Evolutionary conservation across 2,113 vertebrate genomes (phyloP), one percentile per base, ranked within the genome.

Genomic region (Seriola dumerili): DNA sequence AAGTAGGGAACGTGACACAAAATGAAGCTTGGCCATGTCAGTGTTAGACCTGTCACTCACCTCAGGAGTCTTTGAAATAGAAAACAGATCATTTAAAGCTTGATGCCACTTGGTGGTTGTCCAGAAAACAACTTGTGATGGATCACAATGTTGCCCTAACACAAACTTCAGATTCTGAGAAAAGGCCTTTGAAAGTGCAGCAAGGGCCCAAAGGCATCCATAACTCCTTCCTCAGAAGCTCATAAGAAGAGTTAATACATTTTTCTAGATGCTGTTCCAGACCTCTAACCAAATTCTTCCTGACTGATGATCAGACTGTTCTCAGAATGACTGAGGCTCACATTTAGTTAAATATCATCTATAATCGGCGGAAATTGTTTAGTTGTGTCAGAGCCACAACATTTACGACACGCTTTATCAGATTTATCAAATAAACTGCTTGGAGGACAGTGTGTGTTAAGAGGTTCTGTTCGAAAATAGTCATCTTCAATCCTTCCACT

Each of bases 121-220:
- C 52, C 13, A 72, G 1, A 72, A 62, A 5, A 14, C 46, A 76
- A 66, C 69, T 69, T 59, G 66, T 81, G 73, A 85, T 87, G 40
- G 36, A 71, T 81, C 74, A 83, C 71, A 70, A 70, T 68, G 32
- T 74, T 85, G 61, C 25, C n/a, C 32, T 57, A n/a, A 67, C 19
- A 73, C 66, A 74, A 57, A 17, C 3, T 8, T 74, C 58, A 72
- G 34, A 68, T 83, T 85, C 67, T 76, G 9, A 29, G 75, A 83
- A 68, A 78, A 77, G 32, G 14, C 9, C 21, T 85, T 77, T 36
- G 11, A 83, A 84, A 78, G 58, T 7, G 25, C n/a, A 65, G 25
- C 66, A 42, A 34, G 32, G 19, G 75, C 87, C 83, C 8, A 54
- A 61, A 79, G 80, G 62, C 64, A 63, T 78, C 13, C 4, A 63